A percentile compares a stretch with the other conserved stretches of the same genome.
phyloP scores from a whole-genome alignment of 1,140 invertebrate genomes.

The Charaxes varanes region DNA sequence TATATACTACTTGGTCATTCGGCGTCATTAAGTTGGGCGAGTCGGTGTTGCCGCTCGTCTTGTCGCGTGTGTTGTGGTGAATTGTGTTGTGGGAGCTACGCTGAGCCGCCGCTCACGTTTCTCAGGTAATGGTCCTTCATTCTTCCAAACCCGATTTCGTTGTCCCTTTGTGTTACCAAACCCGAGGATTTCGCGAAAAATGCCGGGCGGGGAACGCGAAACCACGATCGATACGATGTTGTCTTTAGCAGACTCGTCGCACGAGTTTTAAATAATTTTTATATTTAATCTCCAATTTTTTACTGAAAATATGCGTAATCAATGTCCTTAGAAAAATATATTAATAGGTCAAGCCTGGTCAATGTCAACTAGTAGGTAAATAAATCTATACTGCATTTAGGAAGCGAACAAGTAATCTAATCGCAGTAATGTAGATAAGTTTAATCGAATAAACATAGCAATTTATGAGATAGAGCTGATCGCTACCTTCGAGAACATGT shows the following conservation, averaged over 20 bases:
- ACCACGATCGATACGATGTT: slow-evolving; percentile 65
- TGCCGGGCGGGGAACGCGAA: slow-evolving; percentile 44
- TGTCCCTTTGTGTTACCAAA: slow-evolving; percentile 38
- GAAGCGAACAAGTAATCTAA: background rate
- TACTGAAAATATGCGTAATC: no score
- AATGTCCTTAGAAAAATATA: no score
- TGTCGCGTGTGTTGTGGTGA: slow-evolving; percentile 63
- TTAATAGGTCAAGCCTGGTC: background rate
- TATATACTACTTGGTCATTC: slow-evolving; percentile 46
- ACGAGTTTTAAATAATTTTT: no score
- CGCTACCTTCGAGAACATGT: no score
- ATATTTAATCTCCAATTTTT: background rate
- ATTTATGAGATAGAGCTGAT: background rate
- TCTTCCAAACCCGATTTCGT: slow-evolving; percentile 12
- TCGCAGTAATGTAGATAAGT: background rate
- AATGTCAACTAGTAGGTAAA: slow-evolving; percentile 2
- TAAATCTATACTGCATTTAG: background rate
- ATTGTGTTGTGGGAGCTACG: slow-evolving; percentile 54
- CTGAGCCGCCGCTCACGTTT: slow-evolving; percentile 34
- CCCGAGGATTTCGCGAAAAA: slow-evolving; percentile 30
- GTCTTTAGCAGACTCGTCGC: no score
- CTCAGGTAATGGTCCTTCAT: slow-evolving; percentile 42
- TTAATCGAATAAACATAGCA: background rate
- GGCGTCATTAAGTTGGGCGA: slow-evolving; percentile 51
- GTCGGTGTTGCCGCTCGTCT: slow-evolving; percentile 61